phyloP scores from a whole-genome alignment of 1,140 invertebrate species.

The Caerostris darwini region DNA sequence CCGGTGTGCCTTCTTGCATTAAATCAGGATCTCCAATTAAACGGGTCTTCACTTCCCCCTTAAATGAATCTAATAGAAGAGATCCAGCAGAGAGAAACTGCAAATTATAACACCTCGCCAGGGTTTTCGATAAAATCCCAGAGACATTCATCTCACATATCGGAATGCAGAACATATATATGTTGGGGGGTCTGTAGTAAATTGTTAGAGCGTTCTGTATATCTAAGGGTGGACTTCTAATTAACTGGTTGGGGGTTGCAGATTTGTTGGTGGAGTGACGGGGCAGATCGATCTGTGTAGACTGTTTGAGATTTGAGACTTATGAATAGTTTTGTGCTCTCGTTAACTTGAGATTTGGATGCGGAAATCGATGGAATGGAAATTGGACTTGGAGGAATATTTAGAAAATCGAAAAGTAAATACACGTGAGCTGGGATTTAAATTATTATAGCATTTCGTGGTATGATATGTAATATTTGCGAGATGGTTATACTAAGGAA shows the following conservation, averaged over 20 bases:
- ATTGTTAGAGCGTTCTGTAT: background rate
- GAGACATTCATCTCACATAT: conserved; percentile 12
- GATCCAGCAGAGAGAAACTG: background rate
- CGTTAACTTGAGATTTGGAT: background rate
- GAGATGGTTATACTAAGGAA: no score
- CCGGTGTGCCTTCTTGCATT: background rate
- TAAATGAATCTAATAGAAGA: conserved; percentile 22
- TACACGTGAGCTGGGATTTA: no score
- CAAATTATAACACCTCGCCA: conserved; percentile 10
- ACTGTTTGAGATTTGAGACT: background rate
- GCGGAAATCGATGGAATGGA: background rate
- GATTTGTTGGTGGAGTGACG: background rate
- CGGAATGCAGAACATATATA: background rate
- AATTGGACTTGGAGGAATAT: no score
- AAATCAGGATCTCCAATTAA: conserved; percentile 33
- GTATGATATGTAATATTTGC: no score
- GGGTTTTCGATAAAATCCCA: conserved; percentile 16
- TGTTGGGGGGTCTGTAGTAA: background rate
- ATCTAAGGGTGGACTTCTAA: background rate
- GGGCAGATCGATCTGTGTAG: background rate
- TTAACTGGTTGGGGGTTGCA: background rate
- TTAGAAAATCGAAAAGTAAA: no score
- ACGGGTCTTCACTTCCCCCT: background rate
- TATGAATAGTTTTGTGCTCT: background rate
- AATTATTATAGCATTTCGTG: no score